Conservation (phyloP, 1,140 invertebrate species). For the Nymphalis io region DNA sequence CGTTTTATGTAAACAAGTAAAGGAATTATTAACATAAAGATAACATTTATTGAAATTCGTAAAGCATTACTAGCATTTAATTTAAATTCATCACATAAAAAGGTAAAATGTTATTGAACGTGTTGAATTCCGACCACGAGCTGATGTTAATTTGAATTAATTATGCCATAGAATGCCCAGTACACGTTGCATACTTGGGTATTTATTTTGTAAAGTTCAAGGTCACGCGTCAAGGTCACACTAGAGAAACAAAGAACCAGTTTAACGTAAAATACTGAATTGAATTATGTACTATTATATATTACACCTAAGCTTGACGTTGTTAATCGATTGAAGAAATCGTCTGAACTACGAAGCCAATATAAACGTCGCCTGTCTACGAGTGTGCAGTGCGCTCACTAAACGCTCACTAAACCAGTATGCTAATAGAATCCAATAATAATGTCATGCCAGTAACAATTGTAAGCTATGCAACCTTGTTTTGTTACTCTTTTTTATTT, state of each 20-base stretch:
- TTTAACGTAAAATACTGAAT: neutral
- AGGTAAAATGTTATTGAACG: neutral
- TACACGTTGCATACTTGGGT: slow-evolving; percentile 20
- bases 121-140: neutral
- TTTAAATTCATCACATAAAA: neutral
- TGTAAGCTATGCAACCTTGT: slow-evolving; percentile 28
- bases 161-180: slow-evolving; percentile 4
- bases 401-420: slow-evolving; percentile 46
- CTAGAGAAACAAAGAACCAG: slow-evolving; percentile 44
- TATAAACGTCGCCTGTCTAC: neutral
- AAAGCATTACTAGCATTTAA: too few relatives aligned
- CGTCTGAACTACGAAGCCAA: neutral
- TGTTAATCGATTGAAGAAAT: neutral
- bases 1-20: too few relatives aligned
- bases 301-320: neutral
- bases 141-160: neutral
- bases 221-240: slow-evolving; percentile 65
- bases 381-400: slow-evolving; percentile 15
- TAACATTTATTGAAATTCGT: too few relatives aligned
- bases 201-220: slow-evolving; percentile 57
- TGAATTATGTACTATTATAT: neutral
- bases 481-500: slow-evolving; percentile 31
- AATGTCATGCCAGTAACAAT: slow-evolving; percentile 31
- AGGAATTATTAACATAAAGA: too few relatives aligned
- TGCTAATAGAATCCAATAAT: slow-evolving; percentile 64